Percentiles rank a stretch among this genome's conserved stretches.
These are phyloP conservation scores for Enteromius afrohamiltoni DNA, from an alignment of 2,797 vertebrate species.

Conservation along the genomic window DNA sequence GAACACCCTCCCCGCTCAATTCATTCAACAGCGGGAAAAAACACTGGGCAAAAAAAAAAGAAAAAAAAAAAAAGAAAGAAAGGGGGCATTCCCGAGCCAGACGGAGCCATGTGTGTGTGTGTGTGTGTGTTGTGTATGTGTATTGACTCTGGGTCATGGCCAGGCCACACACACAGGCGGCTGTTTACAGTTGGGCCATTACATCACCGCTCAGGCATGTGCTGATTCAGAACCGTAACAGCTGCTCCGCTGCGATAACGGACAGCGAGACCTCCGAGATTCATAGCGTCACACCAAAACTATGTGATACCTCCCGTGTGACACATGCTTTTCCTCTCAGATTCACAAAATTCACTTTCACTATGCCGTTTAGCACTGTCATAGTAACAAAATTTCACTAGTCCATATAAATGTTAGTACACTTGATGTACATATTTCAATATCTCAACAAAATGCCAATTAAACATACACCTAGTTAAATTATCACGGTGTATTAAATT, in stretches of 20 bases:
- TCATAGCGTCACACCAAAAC: conserved; percentile 44
- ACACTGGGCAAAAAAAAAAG: not conserved
- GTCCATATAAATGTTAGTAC: too few relatives aligned
- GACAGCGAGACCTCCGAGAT: conserved; percentile 9
- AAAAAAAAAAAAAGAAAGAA: not conserved
- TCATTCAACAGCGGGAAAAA: conserved; percentile 32
- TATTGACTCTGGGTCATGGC: conserved; percentile 61
- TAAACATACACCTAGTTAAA: not conserved
- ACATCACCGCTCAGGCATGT: conserved; percentile 52
- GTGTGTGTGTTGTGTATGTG: conserved; percentile 41
- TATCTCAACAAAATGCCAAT: not conserved
- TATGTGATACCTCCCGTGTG: conserved; percentile 36
- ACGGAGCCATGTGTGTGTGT: conserved; percentile 38
- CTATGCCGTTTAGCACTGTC: not conserved
- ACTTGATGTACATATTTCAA: not conserved
- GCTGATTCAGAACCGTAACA: conserved; percentile 46
- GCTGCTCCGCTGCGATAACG: conserved; percentile 50
- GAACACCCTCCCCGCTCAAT: conserved; percentile 30
- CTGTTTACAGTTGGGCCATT: conserved; percentile 61
- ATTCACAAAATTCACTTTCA: not conserved
- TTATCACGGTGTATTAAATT: not conserved
- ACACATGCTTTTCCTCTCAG: conserved; percentile 4
- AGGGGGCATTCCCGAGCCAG: conserved; percentile 43
- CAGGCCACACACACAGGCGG: conserved; percentile 56
- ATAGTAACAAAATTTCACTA: not conserved